phyloP scores from a whole-genome alignment of 2,113 vertebrate genomes.

The Cichladusa arquata region DNA sequence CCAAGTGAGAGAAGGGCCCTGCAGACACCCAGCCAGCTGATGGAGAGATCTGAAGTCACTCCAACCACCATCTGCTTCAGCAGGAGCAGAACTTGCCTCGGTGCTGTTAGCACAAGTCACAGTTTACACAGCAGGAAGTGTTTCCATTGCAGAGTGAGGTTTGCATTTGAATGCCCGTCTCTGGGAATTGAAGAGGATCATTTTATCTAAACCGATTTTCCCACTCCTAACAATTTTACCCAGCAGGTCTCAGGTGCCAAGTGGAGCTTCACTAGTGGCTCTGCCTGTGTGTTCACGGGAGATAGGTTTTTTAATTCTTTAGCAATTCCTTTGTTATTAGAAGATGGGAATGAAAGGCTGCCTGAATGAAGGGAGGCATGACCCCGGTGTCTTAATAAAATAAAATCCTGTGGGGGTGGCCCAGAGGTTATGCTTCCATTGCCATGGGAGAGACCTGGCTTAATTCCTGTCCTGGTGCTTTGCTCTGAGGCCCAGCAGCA shows the following conservation, averaged over 20 bases:
- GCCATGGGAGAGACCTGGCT: background rate
- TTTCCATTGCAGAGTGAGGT: background rate
- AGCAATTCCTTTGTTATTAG: constrained; percentile 28
- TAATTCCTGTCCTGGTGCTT: constrained; percentile 12
- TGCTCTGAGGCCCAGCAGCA: background rate
- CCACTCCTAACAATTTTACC: background rate
- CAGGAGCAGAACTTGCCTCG: background rate
- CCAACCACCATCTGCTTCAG: background rate
- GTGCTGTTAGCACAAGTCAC: constrained; percentile 7
- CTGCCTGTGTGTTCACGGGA: background rate
- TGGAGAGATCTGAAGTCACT: background rate
- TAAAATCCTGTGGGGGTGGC: background rate
- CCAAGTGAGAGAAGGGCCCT: background rate
- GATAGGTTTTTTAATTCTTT: constrained; percentile 9
- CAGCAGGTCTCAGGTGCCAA: background rate
- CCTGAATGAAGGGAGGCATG: background rate
- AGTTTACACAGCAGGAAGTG: background rate
- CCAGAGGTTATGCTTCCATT: background rate
- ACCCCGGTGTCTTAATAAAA: constrained; percentile 37
- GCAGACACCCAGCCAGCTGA: background rate
- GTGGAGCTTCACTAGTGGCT: background rate
- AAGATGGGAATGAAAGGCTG: background rate
- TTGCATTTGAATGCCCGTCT: background rate
- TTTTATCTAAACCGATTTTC: background rate
- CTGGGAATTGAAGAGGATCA: background rate